Base-by-base conservation (phyloP, 1,140 invertebrate genomes). In the Saccostrea cuccullata region DNA sequence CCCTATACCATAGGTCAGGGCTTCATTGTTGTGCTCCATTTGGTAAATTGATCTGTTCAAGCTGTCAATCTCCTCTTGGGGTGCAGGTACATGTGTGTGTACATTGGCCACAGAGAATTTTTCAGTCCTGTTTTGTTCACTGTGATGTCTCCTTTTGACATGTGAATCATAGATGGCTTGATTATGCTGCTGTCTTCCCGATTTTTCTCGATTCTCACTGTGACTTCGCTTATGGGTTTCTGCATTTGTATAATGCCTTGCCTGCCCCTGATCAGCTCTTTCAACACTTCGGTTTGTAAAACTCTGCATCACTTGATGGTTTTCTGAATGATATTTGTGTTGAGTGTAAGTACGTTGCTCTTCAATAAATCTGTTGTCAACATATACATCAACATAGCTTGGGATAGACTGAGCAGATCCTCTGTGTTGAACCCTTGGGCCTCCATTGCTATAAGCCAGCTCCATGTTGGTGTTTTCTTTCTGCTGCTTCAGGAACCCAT, bases 401-500 rank as follows among this genome's bases (percentile, higher is more conserved):
- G 89, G 87, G 36, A 91, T 84, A 5, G 91, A 90, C 26, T 90
- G 90, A 15, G 88, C 77, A 11, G 88, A 90, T n/a, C 87, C 84
- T 20, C 89, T 82, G 60, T 89, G 82, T 9, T 58, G 86, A n/a
- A 55, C 36, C 26, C 56, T 47, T 30, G 83, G 88, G n/a, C 55
- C 40, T 26, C 70, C 84, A 58, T 36, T 67, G 60, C 84, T 85
- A 86, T 91, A 89, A 47, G 88, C 90, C 36, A 92, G 89, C 73
- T 92, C 91, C 88, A 90, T 90, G 96, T 97, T 94, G 23, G 91
- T 91, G 15, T 87, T 86, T 60, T 93, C 91, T 87, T 93, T 94
- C 77, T 91, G 89, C 20, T 88, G 90, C 82, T 93, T 94, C 12
- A 91, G 64, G 60, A 92, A 91, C 36, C 90, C 89, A 36, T 93